Evolutionary conservation across 2,797 vertebrate genomes (phyloP).

Genomic region (Chelon auratus): DNA sequence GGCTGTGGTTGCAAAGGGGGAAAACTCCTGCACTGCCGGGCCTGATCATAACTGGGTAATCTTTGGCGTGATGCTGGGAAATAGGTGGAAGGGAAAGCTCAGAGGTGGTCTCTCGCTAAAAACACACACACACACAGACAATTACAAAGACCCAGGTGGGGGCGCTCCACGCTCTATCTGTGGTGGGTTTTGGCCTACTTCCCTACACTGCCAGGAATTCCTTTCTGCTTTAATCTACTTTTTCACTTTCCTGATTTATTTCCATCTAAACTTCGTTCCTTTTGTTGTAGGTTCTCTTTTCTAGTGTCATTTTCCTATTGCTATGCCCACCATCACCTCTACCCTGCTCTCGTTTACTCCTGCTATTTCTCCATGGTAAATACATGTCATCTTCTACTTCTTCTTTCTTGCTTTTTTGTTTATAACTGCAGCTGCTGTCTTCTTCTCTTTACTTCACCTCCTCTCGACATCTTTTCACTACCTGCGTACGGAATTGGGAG

Average conservation of each 20-base stretch:
- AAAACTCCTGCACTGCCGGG: constrained; percentile 72
- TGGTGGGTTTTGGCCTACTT: constrained; percentile 71
- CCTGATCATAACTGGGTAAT: constrained; percentile 76
- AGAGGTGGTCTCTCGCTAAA: constrained; percentile 80
- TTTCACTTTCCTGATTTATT: constrained; percentile 29
- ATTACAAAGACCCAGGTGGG: constrained; percentile 70
- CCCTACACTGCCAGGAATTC: constrained; percentile 78
- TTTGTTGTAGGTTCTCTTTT: constrained; percentile 1
- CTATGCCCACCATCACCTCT: background rate
- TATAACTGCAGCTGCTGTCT: background rate
- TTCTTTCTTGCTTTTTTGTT: constrained; percentile 2
- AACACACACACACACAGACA: constrained; percentile 29
- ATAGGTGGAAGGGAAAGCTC: constrained; percentile 79
- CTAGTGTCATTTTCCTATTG: background rate
- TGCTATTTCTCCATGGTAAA: constrained; percentile 5
- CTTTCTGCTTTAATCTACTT: constrained; percentile 28
- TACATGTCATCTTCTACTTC: constrained; percentile 11
- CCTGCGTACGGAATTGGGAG: constrained; percentile 90
- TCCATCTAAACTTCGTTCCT: background rate
- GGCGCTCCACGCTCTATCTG: constrained; percentile 74
- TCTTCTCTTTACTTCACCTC: constrained; percentile 22
- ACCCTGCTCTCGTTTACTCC: background rate
- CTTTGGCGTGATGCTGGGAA: constrained; percentile 80
- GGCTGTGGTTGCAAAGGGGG: constrained; percentile 67
- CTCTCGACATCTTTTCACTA: constrained; percentile 58